These are phyloP conservation scores for human DNA, from an alignment of 2,113 vertebrate species.

Conservation along the genomic window GRCh38 chr1:166884001-166884500, in stretches of 20 bases:
- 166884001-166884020: neutral
- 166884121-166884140: neutral
- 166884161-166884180: rapidly evolving
- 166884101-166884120: neutral
- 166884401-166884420: rapidly evolving
- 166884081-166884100: neutral
- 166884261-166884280: too few species aligned
- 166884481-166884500: slow-evolving; percentile 43
- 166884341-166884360: neutral
- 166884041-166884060: too few species aligned
- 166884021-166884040: neutral
- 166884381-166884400: rapidly evolving
- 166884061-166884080: too few species aligned
- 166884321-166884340: neutral
- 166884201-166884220: neutral
- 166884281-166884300: neutral
- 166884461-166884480: neutral
- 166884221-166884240: rapidly evolving
- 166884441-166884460: neutral
- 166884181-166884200: neutral
- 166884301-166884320: neutral
- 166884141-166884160: neutral
- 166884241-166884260: neutral
- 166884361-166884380: rapidly evolving
- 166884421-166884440: too few species aligned